Evolutionary conservation across 2,113 vertebrate species (phyloP), one percentile per base, ranked within the genome.

Genomic region (Paracanthobrama guichenoti): DNA sequence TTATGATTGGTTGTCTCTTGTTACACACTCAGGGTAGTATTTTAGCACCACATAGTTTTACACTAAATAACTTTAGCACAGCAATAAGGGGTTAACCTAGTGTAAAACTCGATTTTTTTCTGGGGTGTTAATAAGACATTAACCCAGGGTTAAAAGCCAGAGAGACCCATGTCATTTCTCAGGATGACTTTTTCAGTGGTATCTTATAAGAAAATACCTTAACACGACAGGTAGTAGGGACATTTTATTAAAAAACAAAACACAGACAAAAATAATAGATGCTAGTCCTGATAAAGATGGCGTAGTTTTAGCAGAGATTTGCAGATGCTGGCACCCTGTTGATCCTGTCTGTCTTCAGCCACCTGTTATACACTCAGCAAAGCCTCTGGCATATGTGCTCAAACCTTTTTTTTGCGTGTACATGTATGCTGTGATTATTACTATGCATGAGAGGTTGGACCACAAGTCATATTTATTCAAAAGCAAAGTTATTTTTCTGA

Each of bases 401-500:
- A 13, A 77, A 35, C 50, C 50, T 12, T 44, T 18, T 42, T 3
- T 46, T 11, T 57, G 2, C 57, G 50, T 57, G 53, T 57, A 4
- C 3, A 28, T n/a, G 26, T 77, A 6, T 57, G 31, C 74, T 48
- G 71, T 26, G 39, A 73, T 73, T 73, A 48, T 48, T 57, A 14
- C 74, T 57, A 22, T n/a, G 74, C 31, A 77, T 77, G 75, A 77
- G 53, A 20, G 26, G 28, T 57, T 77, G 18, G 75, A 77, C 42
- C 2, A 5, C 53, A 57, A 59, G 16, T 31, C 26, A 57, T 39
- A 77, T 77, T 35, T 22, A 79, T 62, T 79, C 39, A 64, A 79
- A 62, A 79, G 76, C 44, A 46, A 62, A 46, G 31, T 12, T 0
- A 28, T 62, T 79, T 79, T 62, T 79, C 8, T n/a, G 4, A 64